A percentile compares a stretch with the other conserved stretches of the same genome.
These are phyloP conservation scores for Chaenogobius annularis DNA, from an alignment of 2,113 vertebrate genomes.

Conservation along the genomic window DNA sequence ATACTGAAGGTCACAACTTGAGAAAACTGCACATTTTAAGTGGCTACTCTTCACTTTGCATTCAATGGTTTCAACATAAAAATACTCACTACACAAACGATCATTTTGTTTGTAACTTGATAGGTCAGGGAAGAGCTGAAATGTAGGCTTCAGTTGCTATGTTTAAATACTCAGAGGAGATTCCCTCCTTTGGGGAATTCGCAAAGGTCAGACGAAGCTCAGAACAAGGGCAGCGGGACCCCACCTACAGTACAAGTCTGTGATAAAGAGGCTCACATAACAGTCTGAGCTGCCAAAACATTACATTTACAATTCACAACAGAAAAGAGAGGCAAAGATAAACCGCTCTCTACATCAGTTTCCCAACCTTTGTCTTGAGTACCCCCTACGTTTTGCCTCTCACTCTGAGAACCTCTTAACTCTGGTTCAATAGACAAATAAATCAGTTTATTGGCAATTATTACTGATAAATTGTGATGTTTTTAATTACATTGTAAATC, in stretches of 20 bases:
- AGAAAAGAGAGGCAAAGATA: not conserved
- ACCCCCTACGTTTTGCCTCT: no score
- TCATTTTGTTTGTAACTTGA: not conserved
- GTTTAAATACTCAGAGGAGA: conserved; percentile 13
- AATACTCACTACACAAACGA: not conserved
- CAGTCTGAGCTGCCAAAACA: not conserved
- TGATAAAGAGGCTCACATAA: conserved; percentile 3
- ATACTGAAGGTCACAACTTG: not conserved
- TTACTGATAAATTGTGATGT: no score
- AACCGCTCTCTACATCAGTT: no score
- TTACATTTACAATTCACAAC: not conserved
- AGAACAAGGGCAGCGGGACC: conserved; percentile 1
- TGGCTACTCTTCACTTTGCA: not conserved
- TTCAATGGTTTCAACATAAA: not conserved
- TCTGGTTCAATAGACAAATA: no score
- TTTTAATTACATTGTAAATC: no score
- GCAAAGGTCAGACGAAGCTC: conserved; percentile 4
- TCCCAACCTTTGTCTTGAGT: no score
- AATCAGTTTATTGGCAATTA: no score
- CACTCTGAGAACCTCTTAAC: no score
- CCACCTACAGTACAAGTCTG: conserved; percentile 11
- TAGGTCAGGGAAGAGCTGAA: not conserved
- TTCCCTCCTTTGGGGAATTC: conserved; percentile 11
- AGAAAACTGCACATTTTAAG: not conserved
- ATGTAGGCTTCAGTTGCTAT: not conserved